phyloP scores from a whole-genome alignment of 2,888 invertebrate species.

The Carabus problematicus region DNA sequence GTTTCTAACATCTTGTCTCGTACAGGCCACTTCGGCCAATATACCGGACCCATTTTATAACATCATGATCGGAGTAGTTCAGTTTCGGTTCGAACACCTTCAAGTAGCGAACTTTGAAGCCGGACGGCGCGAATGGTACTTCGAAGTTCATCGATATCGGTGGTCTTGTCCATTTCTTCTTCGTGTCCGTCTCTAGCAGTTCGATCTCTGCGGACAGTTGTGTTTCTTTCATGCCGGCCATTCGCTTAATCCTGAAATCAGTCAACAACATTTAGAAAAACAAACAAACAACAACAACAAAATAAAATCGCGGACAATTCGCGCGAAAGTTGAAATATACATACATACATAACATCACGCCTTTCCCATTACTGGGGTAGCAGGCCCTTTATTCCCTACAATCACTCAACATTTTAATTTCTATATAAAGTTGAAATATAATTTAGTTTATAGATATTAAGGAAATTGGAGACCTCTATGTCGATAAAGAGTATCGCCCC shows the following conservation, averaged over 20 bases:
- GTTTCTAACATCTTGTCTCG: constrained; percentile 91
- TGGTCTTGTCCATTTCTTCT: constrained; percentile 99
- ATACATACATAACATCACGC: too few species aligned
- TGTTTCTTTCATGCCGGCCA: constrained; percentile 99
- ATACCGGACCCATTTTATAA: constrained; percentile 99
- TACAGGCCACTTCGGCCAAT: constrained; percentile 99
- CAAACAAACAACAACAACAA: too few species aligned
- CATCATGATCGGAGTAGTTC: constrained; percentile 99
- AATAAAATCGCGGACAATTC: too few species aligned
- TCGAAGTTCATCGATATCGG: constrained; percentile 99
- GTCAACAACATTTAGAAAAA: constrained; percentile 17
- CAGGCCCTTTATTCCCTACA: too few species aligned
- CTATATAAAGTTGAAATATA: too few species aligned
- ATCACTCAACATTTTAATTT: too few species aligned
- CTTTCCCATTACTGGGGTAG: too few species aligned
- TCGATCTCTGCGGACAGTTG: constrained; percentile 99
- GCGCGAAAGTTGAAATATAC: too few species aligned
- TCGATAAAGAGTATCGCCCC: too few species aligned
- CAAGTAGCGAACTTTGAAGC: constrained; percentile 98
- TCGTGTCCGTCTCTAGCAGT: constrained; percentile 95
- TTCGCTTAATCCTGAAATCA: constrained; percentile 77
- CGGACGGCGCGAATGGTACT: constrained; percentile 99
- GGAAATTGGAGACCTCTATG: background rate
- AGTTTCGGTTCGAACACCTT: constrained; percentile 99
- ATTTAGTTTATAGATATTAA: too few species aligned